Percentiles rank a stretch among this genome's conserved stretches.
Conservation (phyloP, 2,113 vertebrate species). For the Oryctolagus cuniculus region DNA sequence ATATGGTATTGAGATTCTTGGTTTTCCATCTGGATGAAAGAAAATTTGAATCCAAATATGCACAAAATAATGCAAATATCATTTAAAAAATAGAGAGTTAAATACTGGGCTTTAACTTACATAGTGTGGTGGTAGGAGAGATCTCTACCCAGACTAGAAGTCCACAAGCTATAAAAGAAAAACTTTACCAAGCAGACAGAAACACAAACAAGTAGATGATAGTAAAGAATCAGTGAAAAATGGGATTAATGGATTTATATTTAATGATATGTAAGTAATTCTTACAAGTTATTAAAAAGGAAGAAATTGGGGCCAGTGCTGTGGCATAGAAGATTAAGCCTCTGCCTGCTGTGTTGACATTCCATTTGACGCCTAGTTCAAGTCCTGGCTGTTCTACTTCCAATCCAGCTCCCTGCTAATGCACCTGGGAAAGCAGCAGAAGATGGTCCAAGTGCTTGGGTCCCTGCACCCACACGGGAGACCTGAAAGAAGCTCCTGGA, state of each 20-base stretch:
- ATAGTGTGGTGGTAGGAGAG: not conserved
- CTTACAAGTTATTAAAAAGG: not conserved
- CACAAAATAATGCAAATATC: not conserved
- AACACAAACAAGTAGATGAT: not conserved
- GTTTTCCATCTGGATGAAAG: slow-evolving; percentile 3
- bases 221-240: not conserved
- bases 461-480: too few relatives aligned
- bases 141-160: not conserved
- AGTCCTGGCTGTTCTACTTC: too few relatives aligned
- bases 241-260: not conserved
- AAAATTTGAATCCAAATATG: not conserved
- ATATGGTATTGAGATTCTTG: not conserved
- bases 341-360: too few relatives aligned
- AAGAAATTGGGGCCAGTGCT: not conserved
- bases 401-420: too few relatives aligned
- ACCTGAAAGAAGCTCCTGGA: too few relatives aligned
- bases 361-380: too few relatives aligned
- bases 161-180: not conserved
- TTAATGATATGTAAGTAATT: slow-evolving; percentile 3
- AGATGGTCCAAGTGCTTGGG: too few relatives aligned
- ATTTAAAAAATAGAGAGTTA: not conserved
- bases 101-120: not conserved
- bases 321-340: too few relatives aligned
- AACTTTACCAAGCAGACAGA: not conserved
- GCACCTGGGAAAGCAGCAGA: too few relatives aligned